Conservation (phyloP, 1,140 invertebrate genomes). For the Lysiphlebus fabarum region DNA sequence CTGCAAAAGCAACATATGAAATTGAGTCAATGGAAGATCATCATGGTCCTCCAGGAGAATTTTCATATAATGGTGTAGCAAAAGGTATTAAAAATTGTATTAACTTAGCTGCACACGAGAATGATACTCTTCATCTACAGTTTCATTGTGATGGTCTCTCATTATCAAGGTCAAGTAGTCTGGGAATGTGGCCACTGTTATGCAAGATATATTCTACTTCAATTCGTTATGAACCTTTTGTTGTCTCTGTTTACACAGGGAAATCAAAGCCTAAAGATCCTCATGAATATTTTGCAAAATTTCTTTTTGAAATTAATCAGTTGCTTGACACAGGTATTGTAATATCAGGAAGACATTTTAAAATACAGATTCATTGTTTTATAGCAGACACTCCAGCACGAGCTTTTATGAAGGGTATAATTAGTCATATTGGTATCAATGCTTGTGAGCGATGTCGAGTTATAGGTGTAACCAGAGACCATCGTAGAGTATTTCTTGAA, state of each 20-base stretch:
- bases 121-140: too few relatives aligned
- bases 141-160: conserved; percentile 19
- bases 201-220: conserved; percentile 14
- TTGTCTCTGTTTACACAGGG: conserved; percentile 20
- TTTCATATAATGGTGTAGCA: too few relatives aligned
- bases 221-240: conserved; percentile 19
- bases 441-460: conserved; percentile 22
- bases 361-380: conserved; percentile 15
- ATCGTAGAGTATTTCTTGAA: conserved; percentile 13
- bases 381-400: conserved; percentile 21
- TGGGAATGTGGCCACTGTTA: conserved; percentile 18
- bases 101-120: too few relatives aligned
- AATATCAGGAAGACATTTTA: conserved; percentile 11
- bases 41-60: too few relatives aligned
- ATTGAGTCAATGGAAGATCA: too few relatives aligned
- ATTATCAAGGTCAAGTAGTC: conserved; percentile 18
- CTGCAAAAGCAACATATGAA: too few relatives aligned
- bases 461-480: conserved; percentile 5
- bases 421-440: conserved; percentile 15
- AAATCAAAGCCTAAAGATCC: conserved; percentile 12
- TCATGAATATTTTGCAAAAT: conserved; percentile 19
- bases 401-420: conserved; percentile 9
- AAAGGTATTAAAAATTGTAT: too few relatives aligned
- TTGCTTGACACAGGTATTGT: conserved; percentile 17
- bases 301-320: conserved; percentile 24